Evolutionary conservation across 2,113 vertebrate genomes (phyloP).

Genomic region (Cochlearius cochlearius): DNA sequence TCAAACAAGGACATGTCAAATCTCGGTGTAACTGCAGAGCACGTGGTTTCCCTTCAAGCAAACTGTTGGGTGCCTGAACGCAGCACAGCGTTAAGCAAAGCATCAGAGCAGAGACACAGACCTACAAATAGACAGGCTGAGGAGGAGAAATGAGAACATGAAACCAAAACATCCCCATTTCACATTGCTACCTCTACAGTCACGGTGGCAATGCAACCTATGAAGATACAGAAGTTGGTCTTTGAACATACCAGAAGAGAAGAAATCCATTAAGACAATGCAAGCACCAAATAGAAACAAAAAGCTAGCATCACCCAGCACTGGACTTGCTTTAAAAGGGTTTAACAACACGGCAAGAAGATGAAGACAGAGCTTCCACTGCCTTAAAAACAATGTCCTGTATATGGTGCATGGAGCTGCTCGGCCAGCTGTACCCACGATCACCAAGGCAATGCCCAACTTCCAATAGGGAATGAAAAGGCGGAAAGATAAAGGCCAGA

Average conservation of each 20-base stretch:
- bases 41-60: background rate
- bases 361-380: background rate
- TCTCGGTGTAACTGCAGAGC: background rate
- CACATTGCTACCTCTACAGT: background rate
- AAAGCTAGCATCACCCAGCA: background rate
- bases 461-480: background rate
- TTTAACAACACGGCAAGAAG: background rate
- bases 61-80: background rate
- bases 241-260: background rate
- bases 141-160: background rate
- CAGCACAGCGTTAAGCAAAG: background rate
- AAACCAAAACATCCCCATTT: background rate
- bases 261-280: background rate
- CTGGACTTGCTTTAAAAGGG: background rate
- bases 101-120: background rate
- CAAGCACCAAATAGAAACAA: background rate
- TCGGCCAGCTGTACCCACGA: background rate
- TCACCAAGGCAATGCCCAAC: background rate
- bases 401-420: background rate
- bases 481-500: background rate
- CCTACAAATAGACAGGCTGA: background rate
- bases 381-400: background rate
- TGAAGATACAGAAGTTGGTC: background rate
- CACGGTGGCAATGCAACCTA: background rate
- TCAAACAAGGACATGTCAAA: background rate